Conservation (phyloP, 2,113 vertebrate genomes). For the Zootoca vivipara region DNA sequence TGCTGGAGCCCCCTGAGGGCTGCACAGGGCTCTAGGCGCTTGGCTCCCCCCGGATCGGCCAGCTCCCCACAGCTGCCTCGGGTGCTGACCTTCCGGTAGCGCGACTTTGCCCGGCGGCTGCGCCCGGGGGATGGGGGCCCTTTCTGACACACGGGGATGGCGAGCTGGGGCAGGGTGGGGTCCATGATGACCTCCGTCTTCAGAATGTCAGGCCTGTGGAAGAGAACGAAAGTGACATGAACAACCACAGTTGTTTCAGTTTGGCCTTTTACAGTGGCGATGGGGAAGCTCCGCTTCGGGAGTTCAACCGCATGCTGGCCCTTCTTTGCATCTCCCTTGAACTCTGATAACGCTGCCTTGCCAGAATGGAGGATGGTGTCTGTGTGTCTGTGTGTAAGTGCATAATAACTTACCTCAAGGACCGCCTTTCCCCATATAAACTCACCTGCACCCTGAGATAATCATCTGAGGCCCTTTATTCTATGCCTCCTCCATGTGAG, state of each 20-base stretch:
- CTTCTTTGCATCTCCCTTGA: too few relatives aligned
- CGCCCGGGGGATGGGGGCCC: slow-evolving; percentile 89
- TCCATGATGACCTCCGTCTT: slow-evolving; percentile 94
- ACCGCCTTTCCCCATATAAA: too few relatives aligned
- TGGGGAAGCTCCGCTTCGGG: neutral
- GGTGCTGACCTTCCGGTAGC: slow-evolving; percentile 85
- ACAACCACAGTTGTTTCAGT: neutral
- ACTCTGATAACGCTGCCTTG: neutral
- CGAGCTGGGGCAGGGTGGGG: slow-evolving; percentile 88
- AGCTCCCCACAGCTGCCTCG: slow-evolving; percentile 89
- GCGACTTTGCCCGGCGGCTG: slow-evolving; percentile 87
- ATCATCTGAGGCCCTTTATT: too few relatives aligned
- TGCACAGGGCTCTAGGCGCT: slow-evolving; percentile 78
- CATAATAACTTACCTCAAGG: too few relatives aligned
- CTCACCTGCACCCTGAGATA: too few relatives aligned
- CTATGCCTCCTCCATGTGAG: too few relatives aligned
- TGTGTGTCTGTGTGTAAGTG: too few relatives aligned
- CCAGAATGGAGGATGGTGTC: too few relatives aligned
- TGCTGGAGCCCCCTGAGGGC: slow-evolving; percentile 84
- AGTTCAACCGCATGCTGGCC: neutral
- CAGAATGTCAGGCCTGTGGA: slow-evolving; percentile 88
- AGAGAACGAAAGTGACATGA: neutral
- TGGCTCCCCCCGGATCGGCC: slow-evolving; percentile 65
- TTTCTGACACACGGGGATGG: slow-evolving; percentile 90
- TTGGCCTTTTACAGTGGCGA: neutral